These are phyloP conservation scores for Catalaphyllia jardinei DNA, from an alignment of 64 coral and sea anemone species.

Conservation along the genomic window DNA sequence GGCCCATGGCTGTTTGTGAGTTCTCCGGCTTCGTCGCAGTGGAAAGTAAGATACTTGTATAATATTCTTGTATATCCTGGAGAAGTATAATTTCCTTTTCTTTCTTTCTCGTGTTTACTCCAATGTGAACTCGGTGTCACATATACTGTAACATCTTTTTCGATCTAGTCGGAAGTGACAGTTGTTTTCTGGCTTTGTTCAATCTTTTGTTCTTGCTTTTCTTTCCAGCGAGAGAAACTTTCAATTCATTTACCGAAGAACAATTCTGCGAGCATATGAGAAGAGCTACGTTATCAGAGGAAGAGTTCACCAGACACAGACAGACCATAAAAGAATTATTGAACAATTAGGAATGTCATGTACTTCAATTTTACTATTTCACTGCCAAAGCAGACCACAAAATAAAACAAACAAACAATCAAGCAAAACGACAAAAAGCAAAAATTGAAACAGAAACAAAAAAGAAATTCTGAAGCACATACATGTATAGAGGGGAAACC, in stretches of 20 bases:
- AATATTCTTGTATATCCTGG: background rate
- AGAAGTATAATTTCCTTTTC: background rate
- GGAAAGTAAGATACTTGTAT: constrained; percentile 15
- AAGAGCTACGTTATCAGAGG: constrained; percentile 39
- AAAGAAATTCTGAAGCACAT: too few relatives aligned
- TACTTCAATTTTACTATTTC: background rate
- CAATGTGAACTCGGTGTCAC: too few relatives aligned
- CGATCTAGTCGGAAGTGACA: too few relatives aligned
- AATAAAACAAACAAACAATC: too few relatives aligned
- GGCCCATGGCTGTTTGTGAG: constrained; percentile 29
- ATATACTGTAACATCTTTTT: too few relatives aligned
- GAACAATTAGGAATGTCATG: background rate
- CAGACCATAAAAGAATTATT: background rate
- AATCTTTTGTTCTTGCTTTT: background rate
- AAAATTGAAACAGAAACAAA: too few relatives aligned
- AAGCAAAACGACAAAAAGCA: too few relatives aligned
- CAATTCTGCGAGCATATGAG: constrained; percentile 54
- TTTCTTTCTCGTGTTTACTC: too few relatives aligned
- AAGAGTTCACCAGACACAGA: constrained; percentile 45
- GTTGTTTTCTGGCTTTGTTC: too few relatives aligned
- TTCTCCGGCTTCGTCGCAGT: constrained; percentile 25
- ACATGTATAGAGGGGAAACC: too few relatives aligned
- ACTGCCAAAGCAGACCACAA: too few relatives aligned
- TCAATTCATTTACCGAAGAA: constrained; percentile 47
- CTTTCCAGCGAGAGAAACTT: constrained; percentile 31